phyloP scores from a whole-genome alignment of 2,797 vertebrate genomes.

The Botia kubotai region DNA sequence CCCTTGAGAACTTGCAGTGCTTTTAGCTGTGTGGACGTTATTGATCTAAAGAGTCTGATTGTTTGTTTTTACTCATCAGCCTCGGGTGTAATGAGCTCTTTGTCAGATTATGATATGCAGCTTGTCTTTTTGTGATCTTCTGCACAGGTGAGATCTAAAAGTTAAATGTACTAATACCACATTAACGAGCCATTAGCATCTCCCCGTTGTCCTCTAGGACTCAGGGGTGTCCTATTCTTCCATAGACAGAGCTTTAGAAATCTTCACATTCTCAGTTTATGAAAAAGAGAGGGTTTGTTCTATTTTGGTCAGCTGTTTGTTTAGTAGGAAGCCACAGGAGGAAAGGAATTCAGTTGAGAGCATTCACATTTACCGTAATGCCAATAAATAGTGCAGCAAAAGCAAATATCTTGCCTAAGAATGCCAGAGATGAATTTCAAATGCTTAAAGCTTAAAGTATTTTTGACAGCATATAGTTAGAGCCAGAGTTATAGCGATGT shows the following conservation, averaged over 20 bases:
- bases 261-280: neutral
- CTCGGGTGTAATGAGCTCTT: constrained; percentile 73
- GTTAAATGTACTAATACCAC: constrained; percentile 39
- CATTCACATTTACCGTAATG: neutral
- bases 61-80: constrained; percentile 70
- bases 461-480: constrained; percentile 1
- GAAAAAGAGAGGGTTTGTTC: neutral
- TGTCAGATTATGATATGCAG: constrained; percentile 41
- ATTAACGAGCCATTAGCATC: constrained; percentile 37
- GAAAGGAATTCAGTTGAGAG: neutral
- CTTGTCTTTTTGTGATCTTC: neutral
- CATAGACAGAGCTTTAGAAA: neutral
- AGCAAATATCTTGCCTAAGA: neutral
- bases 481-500: constrained; percentile 33
- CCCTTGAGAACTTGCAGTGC: neutral
- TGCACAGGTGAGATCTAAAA: constrained; percentile 39
- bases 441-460: neutral
- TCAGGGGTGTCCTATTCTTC: constrained; percentile 15
- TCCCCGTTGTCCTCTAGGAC: neutral
- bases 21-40: constrained; percentile 45
- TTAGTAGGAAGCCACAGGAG: neutral
- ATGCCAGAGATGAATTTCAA: neutral
- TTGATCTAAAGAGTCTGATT: constrained; percentile 71
- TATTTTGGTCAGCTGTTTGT: neutral
- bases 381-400: neutral